These are phyloP conservation scores for Formica selysi DNA, from an alignment of 1,140 invertebrate genomes.

Conservation along the genomic window DNA sequence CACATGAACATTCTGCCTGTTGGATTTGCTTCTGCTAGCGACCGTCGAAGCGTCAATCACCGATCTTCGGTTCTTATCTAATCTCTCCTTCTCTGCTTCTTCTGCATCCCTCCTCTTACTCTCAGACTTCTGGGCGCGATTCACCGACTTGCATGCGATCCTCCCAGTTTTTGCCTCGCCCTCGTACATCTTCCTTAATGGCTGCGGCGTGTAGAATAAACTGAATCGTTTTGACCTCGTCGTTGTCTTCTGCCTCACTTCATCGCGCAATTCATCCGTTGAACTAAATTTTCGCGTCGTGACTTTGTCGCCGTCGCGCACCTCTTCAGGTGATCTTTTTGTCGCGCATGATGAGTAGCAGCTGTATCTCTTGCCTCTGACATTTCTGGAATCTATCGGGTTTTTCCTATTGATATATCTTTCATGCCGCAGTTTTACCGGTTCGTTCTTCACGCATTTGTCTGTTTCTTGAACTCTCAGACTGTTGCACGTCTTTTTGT, in stretches of 20 bases:
- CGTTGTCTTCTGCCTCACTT: constrained; percentile 67
- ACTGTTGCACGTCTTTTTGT: constrained; percentile 23
- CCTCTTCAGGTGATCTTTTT: constrained; percentile 64
- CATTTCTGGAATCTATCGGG: constrained; percentile 37
- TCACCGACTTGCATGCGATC: constrained; percentile 60
- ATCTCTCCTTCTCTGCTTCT: constrained; percentile 50
- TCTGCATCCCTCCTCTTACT: constrained; percentile 50
- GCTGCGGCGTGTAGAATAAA: constrained; percentile 82
- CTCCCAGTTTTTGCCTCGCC: constrained; percentile 71
- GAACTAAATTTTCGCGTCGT: constrained; percentile 77
- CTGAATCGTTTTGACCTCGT: constrained; percentile 78
- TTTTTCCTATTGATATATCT: constrained; percentile 49
- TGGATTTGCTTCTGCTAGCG: constrained; percentile 77
- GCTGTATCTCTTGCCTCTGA: constrained; percentile 76
- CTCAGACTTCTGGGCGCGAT: constrained; percentile 27
- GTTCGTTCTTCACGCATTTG: constrained; percentile 70
- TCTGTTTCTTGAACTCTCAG: constrained; percentile 47
- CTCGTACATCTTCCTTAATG: constrained; percentile 79
- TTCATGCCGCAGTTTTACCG: constrained; percentile 75
- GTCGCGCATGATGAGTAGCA: constrained; percentile 69
- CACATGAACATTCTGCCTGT: constrained; percentile 75
- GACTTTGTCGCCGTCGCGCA: constrained; percentile 37
- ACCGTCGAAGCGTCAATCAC: constrained; percentile 69
- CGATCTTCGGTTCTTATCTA: constrained; percentile 71
- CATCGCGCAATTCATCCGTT: constrained; percentile 79